Evolutionary conservation across 1,140 invertebrate species (phyloP).

Genomic region (Thereuonema tuberculata): DNA sequence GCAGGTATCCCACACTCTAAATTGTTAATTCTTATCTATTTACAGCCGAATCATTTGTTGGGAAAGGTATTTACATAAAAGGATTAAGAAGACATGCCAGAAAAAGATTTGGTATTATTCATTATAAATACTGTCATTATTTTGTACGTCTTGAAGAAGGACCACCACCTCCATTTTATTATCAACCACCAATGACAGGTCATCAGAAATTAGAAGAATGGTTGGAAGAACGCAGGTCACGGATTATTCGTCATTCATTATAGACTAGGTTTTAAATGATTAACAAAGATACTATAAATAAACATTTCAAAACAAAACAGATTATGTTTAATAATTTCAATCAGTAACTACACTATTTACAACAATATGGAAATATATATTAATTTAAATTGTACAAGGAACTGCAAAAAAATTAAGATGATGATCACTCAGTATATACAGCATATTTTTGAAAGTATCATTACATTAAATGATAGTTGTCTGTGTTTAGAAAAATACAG

Average conservation of each 20-base stretch:
- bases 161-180: constrained; percentile 66
- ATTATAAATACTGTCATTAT: constrained; percentile 72
- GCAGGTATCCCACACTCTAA: too few species aligned
- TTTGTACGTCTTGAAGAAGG: constrained; percentile 86
- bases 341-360: too few species aligned
- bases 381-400: neutral
- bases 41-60: constrained; percentile 70
- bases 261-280: neutral
- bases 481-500: too few species aligned
- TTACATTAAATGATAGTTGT: neutral
- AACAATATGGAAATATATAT: neutral
- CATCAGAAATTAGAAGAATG: neutral
- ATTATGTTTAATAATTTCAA: too few species aligned
- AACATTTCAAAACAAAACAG: too few species aligned
- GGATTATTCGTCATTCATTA: neutral
- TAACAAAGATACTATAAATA: neutral
- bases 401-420: neutral
- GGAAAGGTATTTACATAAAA: constrained; percentile 59
- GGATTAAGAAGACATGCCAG: constrained; percentile 69
- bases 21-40: constrained; percentile 25
- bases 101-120: constrained; percentile 48
- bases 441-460: neutral
- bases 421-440: neutral
- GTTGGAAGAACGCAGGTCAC: neutral
- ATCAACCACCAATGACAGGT: constrained; percentile 24